Conservation (phyloP, 2,113 vertebrate genomes). For the Alethe diademata region DNA sequence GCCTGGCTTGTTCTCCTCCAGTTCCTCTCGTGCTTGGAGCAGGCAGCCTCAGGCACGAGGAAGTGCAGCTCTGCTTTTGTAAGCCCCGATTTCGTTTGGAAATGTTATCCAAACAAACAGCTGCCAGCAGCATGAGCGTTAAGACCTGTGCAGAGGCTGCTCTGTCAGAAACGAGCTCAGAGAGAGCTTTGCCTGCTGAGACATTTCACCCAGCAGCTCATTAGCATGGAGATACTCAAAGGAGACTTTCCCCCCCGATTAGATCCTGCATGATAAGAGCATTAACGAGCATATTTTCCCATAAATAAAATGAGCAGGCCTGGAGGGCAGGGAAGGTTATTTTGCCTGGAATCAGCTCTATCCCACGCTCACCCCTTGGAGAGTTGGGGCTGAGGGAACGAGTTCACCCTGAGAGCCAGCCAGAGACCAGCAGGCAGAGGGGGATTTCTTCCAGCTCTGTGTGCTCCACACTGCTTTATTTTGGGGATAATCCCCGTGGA, state of each 20-base stretch:
- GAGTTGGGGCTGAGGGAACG: not conserved
- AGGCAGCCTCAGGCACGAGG: not conserved
- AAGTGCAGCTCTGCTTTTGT: conserved; percentile 29
- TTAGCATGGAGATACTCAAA: conserved; percentile 7
- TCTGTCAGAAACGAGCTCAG: not conserved
- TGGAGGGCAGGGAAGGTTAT: conserved; percentile 35
- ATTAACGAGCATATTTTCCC: conserved; percentile 45
- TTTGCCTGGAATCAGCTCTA: not conserved
- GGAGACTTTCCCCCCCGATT: not conserved
- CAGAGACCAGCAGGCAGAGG: not conserved
- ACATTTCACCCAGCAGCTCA: conserved; percentile 22
- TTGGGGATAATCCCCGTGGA: not conserved
- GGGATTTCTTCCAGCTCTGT: not conserved
- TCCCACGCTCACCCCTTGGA: not conserved
- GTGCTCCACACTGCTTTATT: not conserved
- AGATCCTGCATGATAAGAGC: conserved; percentile 48
- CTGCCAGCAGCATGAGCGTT: conserved; percentile 13
- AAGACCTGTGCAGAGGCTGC: conserved; percentile 16
- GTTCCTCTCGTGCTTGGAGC: not conserved
- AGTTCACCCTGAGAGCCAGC: not conserved
- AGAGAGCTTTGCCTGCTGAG: conserved; percentile 42
- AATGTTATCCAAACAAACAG: conserved; percentile 47
- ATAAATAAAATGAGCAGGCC: conserved; percentile 38
- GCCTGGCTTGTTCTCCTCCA: not conserved
- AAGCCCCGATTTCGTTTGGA: not conserved